Evolutionary conservation across 2,113 vertebrate species (phyloP), one percentile per base, ranked within the genome.

Genomic region (Stegastes partitus): DNA sequence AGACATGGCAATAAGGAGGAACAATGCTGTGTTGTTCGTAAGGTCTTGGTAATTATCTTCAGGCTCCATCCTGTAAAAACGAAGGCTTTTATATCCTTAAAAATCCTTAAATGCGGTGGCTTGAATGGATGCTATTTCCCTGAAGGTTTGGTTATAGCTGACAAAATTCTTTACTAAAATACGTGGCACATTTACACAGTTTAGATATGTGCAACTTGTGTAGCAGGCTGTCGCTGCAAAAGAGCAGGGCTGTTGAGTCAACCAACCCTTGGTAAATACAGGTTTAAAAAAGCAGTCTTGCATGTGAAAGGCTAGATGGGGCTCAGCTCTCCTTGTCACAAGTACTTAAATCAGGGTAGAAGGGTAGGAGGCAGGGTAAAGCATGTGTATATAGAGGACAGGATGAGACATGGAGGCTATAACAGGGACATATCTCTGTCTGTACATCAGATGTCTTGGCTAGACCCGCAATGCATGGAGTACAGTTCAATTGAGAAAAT

Each of bases 321-420:
- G 70, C 82, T 87, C 79, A 62, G 75, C 61, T 81, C 69, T 74
- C 28, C 74, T 78, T 85, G 90, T 91, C 88, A 90, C 61, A 79
- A 68, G 61, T 28, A 63, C 39, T 89, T 83, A 75, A 64, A 26
- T 89, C 70, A 79, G 45, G 23, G 26, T 16, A 50, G 57, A 69
- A 74, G 71, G 54, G 64, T 53, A 78, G 78, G 54, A 68, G 54
- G 74, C 55, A 74, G 63, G 26, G 2, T 62, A 26, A 74, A 53
- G 70, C 53, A 28, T 25, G 42, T 76, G 61, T 65, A 47, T 10
- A n/a, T 23, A 79, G 25, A 45, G 47, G 67, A 31, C 47, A 68
- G 25, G 61, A 58, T 37, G 34, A 67, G 50, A 68, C 31, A 37
- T 42, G 23, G 37, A 68, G 42, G 67, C 61, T 63, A 37, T 42